Base-by-base conservation (phyloP, 92 coral and sea anemone species). In the Bergia puertoricense region DNA sequence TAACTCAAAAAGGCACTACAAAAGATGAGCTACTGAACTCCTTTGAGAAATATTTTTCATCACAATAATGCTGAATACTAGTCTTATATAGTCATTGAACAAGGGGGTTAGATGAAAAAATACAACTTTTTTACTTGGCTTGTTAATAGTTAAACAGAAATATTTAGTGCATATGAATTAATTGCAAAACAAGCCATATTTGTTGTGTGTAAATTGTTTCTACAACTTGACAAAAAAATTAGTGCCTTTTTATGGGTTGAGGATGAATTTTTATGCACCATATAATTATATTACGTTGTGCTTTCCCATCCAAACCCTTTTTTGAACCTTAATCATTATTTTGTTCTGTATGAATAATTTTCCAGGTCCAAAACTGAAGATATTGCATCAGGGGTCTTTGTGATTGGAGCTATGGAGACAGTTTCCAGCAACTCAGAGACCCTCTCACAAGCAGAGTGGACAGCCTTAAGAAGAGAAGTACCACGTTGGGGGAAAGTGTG, bases 341-440 rank as follows among this genome's bases (percentile, higher is more conserved):
- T 30, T 30, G 30, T 30, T 30, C 40, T 86, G 37, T 76, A 73
- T 14, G 46, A 43, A 48, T 81, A 30, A 30, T 30, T 30, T 88
- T 88, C 76, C 91, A 89, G 85, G 85, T 89, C 91, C 72, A 89
- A 76, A 77, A 89, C 91, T 46, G 88, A 89, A 84, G 88, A 89
- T 18, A 62, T 76, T 84, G 80, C 20, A 66, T 36, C 88, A 43
- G 88, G 79, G 1, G 18, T 89, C 69, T 89, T 89, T 84, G 88
- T 83, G 85, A 84, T 85, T 76, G 89, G 91, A 16, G 88, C 85
- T 0, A 18, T 59, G 80, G 85, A 89, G 41, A 83, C 77, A 41
- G 10, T 84, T 84, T 76, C 88, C 39, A 84, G 1, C 77, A 77
- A 62, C 18, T 75, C 84, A 2, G 85, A 81, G 62, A 89, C 13